Percentiles rank a stretch among this genome's conserved stretches.
These are phyloP conservation scores for Hybos culiciformis DNA, from an alignment of 2,888 invertebrate species.

Conservation along the genomic window DNA sequence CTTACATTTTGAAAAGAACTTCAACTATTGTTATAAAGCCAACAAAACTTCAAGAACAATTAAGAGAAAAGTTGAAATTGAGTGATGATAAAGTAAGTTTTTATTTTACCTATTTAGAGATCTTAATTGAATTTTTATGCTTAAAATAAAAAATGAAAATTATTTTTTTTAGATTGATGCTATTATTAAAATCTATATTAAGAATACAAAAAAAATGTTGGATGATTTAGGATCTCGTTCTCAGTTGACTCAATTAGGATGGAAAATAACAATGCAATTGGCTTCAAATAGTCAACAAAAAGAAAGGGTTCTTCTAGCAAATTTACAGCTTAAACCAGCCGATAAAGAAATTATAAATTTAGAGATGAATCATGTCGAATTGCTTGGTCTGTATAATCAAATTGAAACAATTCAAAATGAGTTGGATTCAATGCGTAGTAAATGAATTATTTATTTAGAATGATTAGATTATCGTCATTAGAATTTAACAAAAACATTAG, in stretches of 20 bases:
- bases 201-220: constrained; percentile 39
- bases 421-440: constrained; percentile 26
- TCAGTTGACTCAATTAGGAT: constrained; percentile 40
- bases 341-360: constrained; percentile 36
- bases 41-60: constrained; percentile 37
- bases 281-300: constrained; percentile 37
- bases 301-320: constrained; percentile 36
- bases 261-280: constrained; percentile 42
- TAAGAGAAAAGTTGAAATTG: constrained; percentile 38
- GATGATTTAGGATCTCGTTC: constrained; percentile 37
- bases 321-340: constrained; percentile 37
- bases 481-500: too few relatives aligned
- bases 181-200: constrained; percentile 41
- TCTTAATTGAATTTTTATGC: too few relatives aligned
- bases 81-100: constrained; percentile 41
- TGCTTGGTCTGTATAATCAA: constrained; percentile 39
- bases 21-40: constrained; percentile 42
- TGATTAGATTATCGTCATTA: too few relatives aligned
- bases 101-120: too few relatives aligned
- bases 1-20: constrained; percentile 39
- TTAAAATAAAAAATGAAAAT: too few relatives aligned
- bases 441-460: neutral
- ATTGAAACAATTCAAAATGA: constrained; percentile 41
- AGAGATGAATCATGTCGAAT: constrained; percentile 39
- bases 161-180: too few relatives aligned